These are phyloP conservation scores for Drosophila suzukii DNA, from an alignment of 1,140 invertebrate species.

Conservation along the genomic window DNA sequence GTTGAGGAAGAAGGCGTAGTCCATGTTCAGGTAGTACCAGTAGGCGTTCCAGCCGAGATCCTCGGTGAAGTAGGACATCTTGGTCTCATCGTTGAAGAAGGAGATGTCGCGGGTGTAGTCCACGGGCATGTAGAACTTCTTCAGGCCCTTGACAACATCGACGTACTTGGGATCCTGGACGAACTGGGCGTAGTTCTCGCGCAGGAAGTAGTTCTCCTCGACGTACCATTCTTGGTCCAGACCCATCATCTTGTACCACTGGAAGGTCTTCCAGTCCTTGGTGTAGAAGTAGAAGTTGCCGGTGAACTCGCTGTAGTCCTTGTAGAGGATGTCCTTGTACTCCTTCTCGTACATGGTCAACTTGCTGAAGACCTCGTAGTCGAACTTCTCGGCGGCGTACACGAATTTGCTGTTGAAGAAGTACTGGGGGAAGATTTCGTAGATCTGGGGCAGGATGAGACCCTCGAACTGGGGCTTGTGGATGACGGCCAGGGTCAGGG, in stretches of 20 bases:
- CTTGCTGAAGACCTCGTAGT: constrained; percentile 82
- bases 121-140: constrained; percentile 74
- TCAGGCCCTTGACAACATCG: constrained; percentile 45
- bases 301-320: constrained; percentile 54
- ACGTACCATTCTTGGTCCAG: constrained; percentile 69
- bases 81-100: constrained; percentile 86
- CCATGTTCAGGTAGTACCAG: constrained; percentile 86
- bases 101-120: constrained; percentile 87
- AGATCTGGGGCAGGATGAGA: constrained; percentile 87
- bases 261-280: constrained; percentile 85
- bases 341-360: constrained; percentile 73
- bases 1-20: constrained; percentile 86
- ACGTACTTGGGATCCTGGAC: constrained; percentile 52
- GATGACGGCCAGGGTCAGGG: constrained; percentile 85
- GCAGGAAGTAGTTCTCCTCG: constrained; percentile 67
- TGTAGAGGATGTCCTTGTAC: constrained; percentile 68
- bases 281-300: constrained; percentile 68
- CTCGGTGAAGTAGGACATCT: constrained; percentile 90
- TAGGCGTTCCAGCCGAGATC: constrained; percentile 89
- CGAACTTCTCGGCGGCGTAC: constrained; percentile 85
- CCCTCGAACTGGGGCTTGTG: constrained; percentile 86
- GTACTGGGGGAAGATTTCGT: constrained; percentile 87
- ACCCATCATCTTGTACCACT: constrained; percentile 83
- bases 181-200: constrained; percentile 55
- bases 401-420: constrained; percentile 87